Base-by-base conservation (phyloP, 2,113 vertebrate species). In the Apeltes quadracus region DNA sequence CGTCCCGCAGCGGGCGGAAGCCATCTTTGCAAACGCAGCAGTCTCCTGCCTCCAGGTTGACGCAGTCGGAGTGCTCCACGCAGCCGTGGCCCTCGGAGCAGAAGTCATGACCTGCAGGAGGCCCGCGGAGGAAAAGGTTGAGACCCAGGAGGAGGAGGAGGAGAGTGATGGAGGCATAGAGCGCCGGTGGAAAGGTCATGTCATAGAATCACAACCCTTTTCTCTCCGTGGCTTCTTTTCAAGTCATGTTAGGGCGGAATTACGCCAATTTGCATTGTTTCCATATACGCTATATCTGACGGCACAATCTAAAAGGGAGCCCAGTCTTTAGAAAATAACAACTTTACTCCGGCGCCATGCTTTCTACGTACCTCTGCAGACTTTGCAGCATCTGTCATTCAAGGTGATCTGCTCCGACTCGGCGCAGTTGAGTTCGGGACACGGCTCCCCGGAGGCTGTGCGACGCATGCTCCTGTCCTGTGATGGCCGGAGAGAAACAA, bases 11-110 rank as follows among this genome's bases (percentile, higher is more conserved):
- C 20, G 97, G 93, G 64, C 95, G 91, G 85, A 98, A 99, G 38
- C 98, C 98, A 9, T 97, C 96, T 41, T 94, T 95, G 83, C 98
- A 99, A 83, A 92, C 95, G 63, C 98, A 99, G 79, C 95, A 94
- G 27, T 95, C 93, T 64, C 95, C 96, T 39, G 95, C 96, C 63
- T 98, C 96, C 54, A 98, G 91, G 91, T 96, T 99, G 54, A 95
- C 92, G 65, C 98, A 99, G 77, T 96, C 93, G 0, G 98, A 98
- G 91, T 98, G 94, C 87, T 98, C 98, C 92, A 95, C 82, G 44
- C 98, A 99, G 81, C 91, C 86, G 76, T 96, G 95, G 62, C 93
- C 94, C 87, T 98, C 97, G 1, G 92, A 94, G 78, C 98, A 99
- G 75, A 99, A 99, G 93, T 99, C 96, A 82, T 99, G 95, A 83